Percentiles rank a stretch among this genome's conserved stretches.
Evolutionary conservation across 1,140 invertebrate genomes (phyloP).

Genomic region (Aradophagus sp.): DNA sequence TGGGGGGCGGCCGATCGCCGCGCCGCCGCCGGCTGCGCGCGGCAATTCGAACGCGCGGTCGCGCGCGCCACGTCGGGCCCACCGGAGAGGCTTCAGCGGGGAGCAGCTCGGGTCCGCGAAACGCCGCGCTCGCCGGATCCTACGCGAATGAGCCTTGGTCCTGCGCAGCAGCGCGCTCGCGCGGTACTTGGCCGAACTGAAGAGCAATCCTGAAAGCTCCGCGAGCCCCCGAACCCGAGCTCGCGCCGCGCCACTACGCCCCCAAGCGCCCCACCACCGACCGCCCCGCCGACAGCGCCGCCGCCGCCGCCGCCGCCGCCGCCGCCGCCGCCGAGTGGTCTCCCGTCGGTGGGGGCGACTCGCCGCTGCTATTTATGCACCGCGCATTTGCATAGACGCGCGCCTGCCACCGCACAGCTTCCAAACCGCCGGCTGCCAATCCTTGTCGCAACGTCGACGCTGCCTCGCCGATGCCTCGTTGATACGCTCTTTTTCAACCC

Average conservation of each 20-base stretch:
- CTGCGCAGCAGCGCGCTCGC: conserved; percentile 67
- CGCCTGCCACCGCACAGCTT: background rate
- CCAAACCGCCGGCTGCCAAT: no score
- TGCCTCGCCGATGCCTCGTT: no score
- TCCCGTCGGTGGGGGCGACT: conserved; percentile 13
- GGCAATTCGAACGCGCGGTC: no score
- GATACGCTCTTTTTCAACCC: no score
- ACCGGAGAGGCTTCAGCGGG: conserved; percentile 16
- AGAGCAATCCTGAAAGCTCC: conserved; percentile 56
- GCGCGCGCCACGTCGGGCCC: conserved; percentile 13
- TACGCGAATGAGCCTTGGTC: conserved; percentile 67
- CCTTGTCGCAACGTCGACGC: no score
- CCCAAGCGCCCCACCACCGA: conserved; percentile 26
- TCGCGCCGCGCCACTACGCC: conserved; percentile 10
- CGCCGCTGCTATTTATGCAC: conserved; percentile 22
- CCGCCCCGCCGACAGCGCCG: background rate
- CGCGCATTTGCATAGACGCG: conserved; percentile 26
- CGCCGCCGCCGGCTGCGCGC: no score
- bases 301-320: background rate
- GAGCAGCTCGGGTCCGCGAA: conserved; percentile 41
- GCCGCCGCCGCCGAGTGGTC: conserved; percentile 16
- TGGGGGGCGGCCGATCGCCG: no score
- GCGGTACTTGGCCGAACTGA: conserved; percentile 61
- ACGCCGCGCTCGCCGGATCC: conserved; percentile 61
- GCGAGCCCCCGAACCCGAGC: conserved; percentile 36